These are phyloP conservation scores for Stigmatopora argus DNA, from an alignment of 2,113 vertebrate genomes.

Conservation along the genomic window DNA sequence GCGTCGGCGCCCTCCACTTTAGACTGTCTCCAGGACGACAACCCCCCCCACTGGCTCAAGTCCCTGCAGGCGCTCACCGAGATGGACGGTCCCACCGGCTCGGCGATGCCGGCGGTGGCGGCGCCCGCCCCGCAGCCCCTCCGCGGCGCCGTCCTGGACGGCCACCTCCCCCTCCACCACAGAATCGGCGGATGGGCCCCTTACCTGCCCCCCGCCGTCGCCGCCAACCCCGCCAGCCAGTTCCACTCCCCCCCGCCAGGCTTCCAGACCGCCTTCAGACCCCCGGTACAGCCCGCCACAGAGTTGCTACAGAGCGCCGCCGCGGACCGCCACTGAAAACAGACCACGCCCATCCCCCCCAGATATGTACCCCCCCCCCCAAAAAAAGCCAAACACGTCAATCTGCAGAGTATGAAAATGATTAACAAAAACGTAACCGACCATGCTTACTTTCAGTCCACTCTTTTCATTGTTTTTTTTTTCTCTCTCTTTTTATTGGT, in stretches of 20 bases:
- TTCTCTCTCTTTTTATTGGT: conserved; percentile 78
- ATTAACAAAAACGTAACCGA: conserved; percentile 72
- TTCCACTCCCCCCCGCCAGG: conserved; percentile 97
- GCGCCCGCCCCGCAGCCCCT: conserved; percentile 77
- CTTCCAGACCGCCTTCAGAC: conserved; percentile 98
- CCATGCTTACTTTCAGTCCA: conserved; percentile 74
- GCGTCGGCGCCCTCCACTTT: conserved; percentile 89
- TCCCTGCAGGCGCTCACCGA: conserved; percentile 98
- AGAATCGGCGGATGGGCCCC: conserved; percentile 90
- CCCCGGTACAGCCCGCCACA: conserved; percentile 92
- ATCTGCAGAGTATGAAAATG: conserved; percentile 79
- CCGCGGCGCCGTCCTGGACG: conserved; percentile 75
- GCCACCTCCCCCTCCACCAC: conserved; percentile 83
- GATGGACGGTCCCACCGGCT: conserved; percentile 84
- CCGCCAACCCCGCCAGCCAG: conserved; percentile 83
- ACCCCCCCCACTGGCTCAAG: conserved; percentile 99
- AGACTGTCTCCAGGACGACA: conserved; percentile 98
- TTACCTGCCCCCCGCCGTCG: conserved; percentile 80
- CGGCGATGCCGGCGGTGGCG: conserved; percentile 49
- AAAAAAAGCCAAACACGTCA: conserved; percentile 70
- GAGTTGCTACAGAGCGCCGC: conserved; percentile 98
- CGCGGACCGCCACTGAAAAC: conserved; percentile 93
- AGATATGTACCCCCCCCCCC: conserved; percentile 38
- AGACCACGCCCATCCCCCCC: conserved; percentile 52
- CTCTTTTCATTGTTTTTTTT: conserved; percentile 59